Percentiles rank a stretch among this genome's conserved stretches.
Evolutionary conservation across 2,797 vertebrate species (phyloP).

Genomic region (Leptodactylus fallax): DNA sequence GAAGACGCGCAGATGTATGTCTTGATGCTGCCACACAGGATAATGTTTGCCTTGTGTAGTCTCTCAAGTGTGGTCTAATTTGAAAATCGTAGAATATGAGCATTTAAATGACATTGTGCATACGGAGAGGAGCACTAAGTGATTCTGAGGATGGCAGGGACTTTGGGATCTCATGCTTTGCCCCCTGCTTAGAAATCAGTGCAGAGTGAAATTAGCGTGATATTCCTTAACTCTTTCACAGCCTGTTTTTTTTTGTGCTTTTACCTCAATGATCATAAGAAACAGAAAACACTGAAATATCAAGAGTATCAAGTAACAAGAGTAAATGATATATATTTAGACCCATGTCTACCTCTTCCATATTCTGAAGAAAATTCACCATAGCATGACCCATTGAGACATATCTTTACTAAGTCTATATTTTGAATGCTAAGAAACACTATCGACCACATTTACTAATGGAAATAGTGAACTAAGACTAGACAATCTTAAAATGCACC

Average conservation of each 20-base stretch:
- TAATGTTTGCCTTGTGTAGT: slow-evolving; percentile 36
- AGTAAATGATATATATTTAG: background rate
- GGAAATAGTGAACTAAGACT: no score
- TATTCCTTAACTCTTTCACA: slow-evolving; percentile 46
- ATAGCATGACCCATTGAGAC: background rate
- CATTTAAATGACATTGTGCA: slow-evolving; percentile 58
- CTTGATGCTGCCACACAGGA: background rate
- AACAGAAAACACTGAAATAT: background rate
- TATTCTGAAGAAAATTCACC: background rate
- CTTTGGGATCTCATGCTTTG: slow-evolving; percentile 55
- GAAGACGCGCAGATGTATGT: background rate
- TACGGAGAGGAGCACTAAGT: slow-evolving; percentile 56
- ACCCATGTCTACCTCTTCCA: background rate
- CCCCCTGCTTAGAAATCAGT: slow-evolving; percentile 64
- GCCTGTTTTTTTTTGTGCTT: background rate
- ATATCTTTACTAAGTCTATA: background rate
- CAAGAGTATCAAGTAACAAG: background rate
- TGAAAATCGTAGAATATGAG: slow-evolving; percentile 51
- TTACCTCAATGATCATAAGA: background rate
- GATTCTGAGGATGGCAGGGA: slow-evolving; percentile 55
- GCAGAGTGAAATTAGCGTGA: slow-evolving; percentile 61
- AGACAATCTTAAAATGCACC: no score
- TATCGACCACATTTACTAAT: background rate
- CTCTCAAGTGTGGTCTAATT: slow-evolving; percentile 59
- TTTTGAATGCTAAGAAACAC: background rate